A percentile compares a stretch with the other conserved stretches of the same genome.
Conservation (phyloP, 2,113 vertebrate species). For the Cebus imitator region DNA sequence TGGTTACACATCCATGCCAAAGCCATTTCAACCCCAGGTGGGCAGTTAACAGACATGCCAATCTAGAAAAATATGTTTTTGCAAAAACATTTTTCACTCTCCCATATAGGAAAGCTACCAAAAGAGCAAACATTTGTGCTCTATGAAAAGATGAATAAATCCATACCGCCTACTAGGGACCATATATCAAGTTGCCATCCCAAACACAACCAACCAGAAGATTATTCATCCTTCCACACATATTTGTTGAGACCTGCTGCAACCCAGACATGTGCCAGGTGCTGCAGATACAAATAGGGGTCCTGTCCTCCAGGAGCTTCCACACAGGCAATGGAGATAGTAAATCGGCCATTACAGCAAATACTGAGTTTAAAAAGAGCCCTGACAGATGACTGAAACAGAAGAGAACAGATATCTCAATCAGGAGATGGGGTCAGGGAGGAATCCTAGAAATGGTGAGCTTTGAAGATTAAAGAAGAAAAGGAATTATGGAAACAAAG, state of each 20-base stretch:
- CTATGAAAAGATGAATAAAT: conserved; percentile 50
- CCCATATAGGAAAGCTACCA: conserved; percentile 2
- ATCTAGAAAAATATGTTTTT: conserved; percentile 55
- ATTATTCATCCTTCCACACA: conserved; percentile 29
- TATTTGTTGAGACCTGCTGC: conserved; percentile 1
- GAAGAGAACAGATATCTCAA: background rate
- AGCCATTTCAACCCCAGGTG: conserved; percentile 55
- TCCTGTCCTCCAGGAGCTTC: conserved; percentile 10
- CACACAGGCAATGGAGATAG: background rate
- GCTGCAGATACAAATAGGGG: background rate
- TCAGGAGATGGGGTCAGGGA: background rate
- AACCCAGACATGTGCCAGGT: background rate
- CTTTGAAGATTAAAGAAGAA: background rate
- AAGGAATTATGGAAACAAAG: conserved; percentile 7
- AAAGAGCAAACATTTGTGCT: background rate
- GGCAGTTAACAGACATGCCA: conserved; percentile 48
- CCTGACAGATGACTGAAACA: background rate
- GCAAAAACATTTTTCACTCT: conserved; percentile 37
- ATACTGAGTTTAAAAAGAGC: conserved; percentile 17
- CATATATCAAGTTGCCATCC: conserved; percentile 1
- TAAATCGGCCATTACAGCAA: background rate
- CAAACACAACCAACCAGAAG: background rate
- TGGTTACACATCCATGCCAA: background rate
- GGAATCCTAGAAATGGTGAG: background rate
- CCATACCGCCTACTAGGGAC: background rate